Evolutionary conservation across 2,888 invertebrate species (phyloP), one percentile per base, ranked within the genome.

Genomic region (Teinopalpus imperialis): DNA sequence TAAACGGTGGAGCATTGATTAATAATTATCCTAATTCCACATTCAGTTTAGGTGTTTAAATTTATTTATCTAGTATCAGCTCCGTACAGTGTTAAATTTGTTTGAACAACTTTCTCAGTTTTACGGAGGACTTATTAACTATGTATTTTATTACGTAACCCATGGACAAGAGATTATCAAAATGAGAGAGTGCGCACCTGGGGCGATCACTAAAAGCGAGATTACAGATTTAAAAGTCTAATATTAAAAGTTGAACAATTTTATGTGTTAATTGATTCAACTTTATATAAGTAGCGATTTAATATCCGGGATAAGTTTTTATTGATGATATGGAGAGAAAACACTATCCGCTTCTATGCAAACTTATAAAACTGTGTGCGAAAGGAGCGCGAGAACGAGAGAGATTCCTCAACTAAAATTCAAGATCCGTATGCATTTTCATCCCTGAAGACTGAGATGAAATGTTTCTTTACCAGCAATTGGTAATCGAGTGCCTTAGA

Each of bases 21-120:
- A 79, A 81, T 81, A 80, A 81, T 83, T 82, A 83, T 80, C 57
- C 79, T 71, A 71, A 66, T 77, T 81, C 81, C 77, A 81, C 75
- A 80, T 72, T 75, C 74, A 66, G 76, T 29, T 9, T 26, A 26
- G 10, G 26, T n/a, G 26, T 10, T 26, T 26, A 26, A 26, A 13
- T 29, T 13, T 29, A 29, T 29, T 29, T 6, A 29, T 29, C 7
- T 26, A 13, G 9, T 7, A 10, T 7, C 9, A 14, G 18, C 27
- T 18, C 9, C 18, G 8, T 18, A 36, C 14, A 18, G 37, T 37
- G 8, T 37, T 12, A 37, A 37, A 37, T 18, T n/a, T n/a, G 37
- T 37, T 29, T 30, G 21, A 30, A 13, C 21, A 40, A 40, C 21
- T 40, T 30, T 14, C 40, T 3, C 14, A 21, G 29, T 13, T 12